These are phyloP conservation scores for Oxytorus armatus DNA, from an alignment of 2,888 invertebrate genomes.

Conservation along the genomic window DNA sequence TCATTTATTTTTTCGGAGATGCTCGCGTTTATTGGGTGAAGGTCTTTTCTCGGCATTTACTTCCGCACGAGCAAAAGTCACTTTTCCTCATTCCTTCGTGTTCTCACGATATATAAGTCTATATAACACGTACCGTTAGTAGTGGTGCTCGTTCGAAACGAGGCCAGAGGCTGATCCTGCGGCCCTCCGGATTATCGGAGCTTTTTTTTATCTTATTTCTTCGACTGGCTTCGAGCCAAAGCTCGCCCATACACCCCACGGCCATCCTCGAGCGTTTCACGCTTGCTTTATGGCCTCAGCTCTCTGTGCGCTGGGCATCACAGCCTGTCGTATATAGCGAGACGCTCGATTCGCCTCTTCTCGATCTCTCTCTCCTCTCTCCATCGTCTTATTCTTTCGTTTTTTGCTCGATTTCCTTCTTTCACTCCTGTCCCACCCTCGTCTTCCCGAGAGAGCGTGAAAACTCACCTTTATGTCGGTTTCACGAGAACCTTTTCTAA, in stretches of 20 bases:
- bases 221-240: slow-evolving; percentile 80
- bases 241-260: slow-evolving; percentile 50
- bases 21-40: slow-evolving; percentile 75
- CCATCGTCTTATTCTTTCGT: slow-evolving; percentile 33
- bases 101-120: slow-evolving; percentile 19
- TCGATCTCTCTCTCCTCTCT: slow-evolving; percentile 3
- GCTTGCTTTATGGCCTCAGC: slow-evolving; percentile 65
- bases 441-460: not conserved
- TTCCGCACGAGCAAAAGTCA: slow-evolving; percentile 38
- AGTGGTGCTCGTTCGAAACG: slow-evolving; percentile 73
- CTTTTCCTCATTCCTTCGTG: slow-evolving; percentile 40
- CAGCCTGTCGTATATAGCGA: slow-evolving; percentile 48
- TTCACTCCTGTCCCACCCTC: not conserved
- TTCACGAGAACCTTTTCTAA: not conserved
- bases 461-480: slow-evolving; percentile 24
- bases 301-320: slow-evolving; percentile 38
- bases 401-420: slow-evolving; percentile 26
- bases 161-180: slow-evolving; percentile 76
- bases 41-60: slow-evolving; percentile 71
- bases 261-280: slow-evolving; percentile 61
- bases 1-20: slow-evolving; percentile 45
- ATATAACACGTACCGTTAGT: slow-evolving; percentile 25
- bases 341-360: slow-evolving; percentile 54
- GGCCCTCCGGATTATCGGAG: slow-evolving; percentile 79
- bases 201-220: slow-evolving; percentile 63